Evolutionary conservation across 2,797 vertebrate genomes (phyloP).

Genomic region (Macropus fuliginosus): DNA sequence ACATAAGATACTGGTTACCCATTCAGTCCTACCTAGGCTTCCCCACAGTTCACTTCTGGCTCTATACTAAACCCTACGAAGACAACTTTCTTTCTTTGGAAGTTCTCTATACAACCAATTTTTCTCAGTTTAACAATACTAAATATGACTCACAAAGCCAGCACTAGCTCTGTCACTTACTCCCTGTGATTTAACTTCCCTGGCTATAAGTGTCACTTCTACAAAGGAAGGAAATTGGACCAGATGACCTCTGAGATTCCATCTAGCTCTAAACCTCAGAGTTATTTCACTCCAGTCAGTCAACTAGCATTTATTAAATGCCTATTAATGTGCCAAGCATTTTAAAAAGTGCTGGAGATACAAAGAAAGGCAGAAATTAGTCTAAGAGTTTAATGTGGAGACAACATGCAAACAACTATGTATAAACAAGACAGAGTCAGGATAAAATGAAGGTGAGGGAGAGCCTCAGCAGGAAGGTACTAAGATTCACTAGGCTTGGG

Average conservation of each 20-base stretch:
- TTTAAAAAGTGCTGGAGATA: too few species aligned
- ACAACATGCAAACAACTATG: too few species aligned
- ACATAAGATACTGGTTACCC: not conserved
- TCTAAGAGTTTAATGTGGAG: not conserved
- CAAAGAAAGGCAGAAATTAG: not conserved
- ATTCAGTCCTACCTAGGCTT: not conserved
- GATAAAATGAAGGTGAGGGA: too few species aligned
- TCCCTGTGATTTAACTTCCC: not conserved
- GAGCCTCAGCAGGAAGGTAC: too few species aligned
- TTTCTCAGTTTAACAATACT: not conserved
- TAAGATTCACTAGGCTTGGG: too few species aligned
- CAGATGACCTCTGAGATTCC: not conserved
- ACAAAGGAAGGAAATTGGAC: not conserved
- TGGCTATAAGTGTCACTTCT: not conserved
- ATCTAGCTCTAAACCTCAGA: not conserved
- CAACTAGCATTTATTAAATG: not conserved
- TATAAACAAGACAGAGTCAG: too few species aligned
- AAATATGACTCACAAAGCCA: not conserved
- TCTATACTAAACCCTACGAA: not conserved
- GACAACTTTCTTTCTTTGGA: not conserved
- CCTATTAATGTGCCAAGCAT: not conserved
- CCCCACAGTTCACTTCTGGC: not conserved
- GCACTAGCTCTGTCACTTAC: not conserved
- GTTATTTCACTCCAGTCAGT: not conserved
- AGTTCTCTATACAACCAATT: not conserved